phyloP scores from a whole-genome alignment of 1,140 invertebrate species.

The Pachyrhynchus sulphureomaculatus region DNA sequence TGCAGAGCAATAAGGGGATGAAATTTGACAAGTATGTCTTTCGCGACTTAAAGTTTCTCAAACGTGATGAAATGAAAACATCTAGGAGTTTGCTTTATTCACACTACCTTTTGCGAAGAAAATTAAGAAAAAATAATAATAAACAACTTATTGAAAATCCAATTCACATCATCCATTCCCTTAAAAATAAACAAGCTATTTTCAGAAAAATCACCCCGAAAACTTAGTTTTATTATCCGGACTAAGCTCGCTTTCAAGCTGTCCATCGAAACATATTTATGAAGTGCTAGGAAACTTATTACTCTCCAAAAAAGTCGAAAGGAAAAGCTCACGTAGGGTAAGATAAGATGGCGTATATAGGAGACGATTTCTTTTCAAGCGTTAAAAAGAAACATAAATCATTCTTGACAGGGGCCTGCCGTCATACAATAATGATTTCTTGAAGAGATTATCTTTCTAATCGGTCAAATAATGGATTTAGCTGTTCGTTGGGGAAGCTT shows the following conservation, averaged over 20 bases:
- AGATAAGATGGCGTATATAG: conserved; percentile 29
- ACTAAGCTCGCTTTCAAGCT: conserved; percentile 5
- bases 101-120: no score
- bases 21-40: no score
- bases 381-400: conserved; percentile 33
- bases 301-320: conserved; percentile 18
- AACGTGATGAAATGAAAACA: no score
- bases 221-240: conserved; percentile 7
- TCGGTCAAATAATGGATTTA: conserved; percentile 32
- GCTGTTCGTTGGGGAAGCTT: conserved; percentile 14
- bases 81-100: no score
- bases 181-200: no score
- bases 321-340: conserved; percentile 15
- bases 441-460: conserved; percentile 32
- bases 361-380: conserved; percentile 28
- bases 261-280: conserved; percentile 10
- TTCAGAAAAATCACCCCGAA: neutral
- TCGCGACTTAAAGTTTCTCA: no score
- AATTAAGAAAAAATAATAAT: no score
- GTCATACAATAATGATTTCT: conserved; percentile 34
- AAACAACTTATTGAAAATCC: no score
- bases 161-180: no score
- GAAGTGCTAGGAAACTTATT: conserved; percentile 9
- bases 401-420: conserved; percentile 26
- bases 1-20: no score